These are phyloP conservation scores for Stenopsyche tienmushanensis DNA, from an alignment of 1,140 invertebrate genomes.

Conservation along the genomic window DNA sequence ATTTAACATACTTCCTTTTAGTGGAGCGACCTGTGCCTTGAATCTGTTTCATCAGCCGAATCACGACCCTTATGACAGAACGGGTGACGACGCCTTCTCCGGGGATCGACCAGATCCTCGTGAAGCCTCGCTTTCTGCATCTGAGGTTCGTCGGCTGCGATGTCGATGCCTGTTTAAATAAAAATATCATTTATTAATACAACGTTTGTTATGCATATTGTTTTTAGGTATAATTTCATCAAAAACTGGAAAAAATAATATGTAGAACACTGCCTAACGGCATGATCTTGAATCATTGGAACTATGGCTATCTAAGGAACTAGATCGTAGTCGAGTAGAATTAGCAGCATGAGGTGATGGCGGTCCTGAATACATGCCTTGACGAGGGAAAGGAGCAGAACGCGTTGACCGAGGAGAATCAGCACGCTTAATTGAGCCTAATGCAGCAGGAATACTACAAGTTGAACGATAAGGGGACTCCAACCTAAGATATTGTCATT, in stretches of 20 bases:
- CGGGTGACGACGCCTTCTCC: constrained; percentile 67
- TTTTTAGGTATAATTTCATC: neutral
- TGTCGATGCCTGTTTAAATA: constrained; percentile 66
- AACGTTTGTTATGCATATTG: neutral
- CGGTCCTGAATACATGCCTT: constrained; percentile 68
- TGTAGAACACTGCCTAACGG: constrained; percentile 59
- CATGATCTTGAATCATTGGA: constrained; percentile 74
- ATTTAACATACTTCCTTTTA: constrained; percentile 36
- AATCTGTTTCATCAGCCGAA: constrained; percentile 60
- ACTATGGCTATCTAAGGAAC: constrained; percentile 83
- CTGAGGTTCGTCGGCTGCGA: constrained; percentile 75
- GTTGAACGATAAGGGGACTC: constrained; percentile 56
- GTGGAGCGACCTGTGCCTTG: constrained; percentile 44
- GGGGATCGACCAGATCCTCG: constrained; percentile 76
- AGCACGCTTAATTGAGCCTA: constrained; percentile 45
- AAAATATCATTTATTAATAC: constrained; percentile 12
- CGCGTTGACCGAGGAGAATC: constrained; percentile 78
- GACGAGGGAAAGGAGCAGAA: constrained; percentile 79
- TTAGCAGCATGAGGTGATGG: constrained; percentile 62
- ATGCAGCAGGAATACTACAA: constrained; percentile 51
- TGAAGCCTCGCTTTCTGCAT: constrained; percentile 86
- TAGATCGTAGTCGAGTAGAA: constrained; percentile 68
- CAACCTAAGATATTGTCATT: constrained; percentile 42
- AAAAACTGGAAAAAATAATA: neutral
- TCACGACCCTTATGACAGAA: constrained; percentile 61